These are phyloP conservation scores for Tautogolabrus adspersus DNA, from an alignment of 2,113 vertebrate genomes.

Conservation along the genomic window DNA sequence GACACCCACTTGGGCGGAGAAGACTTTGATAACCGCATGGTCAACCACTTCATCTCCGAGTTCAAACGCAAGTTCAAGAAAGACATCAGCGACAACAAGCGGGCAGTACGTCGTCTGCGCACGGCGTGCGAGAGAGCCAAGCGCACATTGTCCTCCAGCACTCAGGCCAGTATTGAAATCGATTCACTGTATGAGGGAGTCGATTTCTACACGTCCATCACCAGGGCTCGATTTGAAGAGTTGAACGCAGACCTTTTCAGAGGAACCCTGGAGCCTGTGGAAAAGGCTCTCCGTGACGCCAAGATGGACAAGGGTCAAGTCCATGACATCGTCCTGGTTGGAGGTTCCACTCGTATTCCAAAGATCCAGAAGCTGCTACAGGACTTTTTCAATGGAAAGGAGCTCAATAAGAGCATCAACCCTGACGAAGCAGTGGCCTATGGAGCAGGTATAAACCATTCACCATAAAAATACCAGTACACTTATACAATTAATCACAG, in stretches of 20 bases:
- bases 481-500: neutral
- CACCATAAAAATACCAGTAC: neutral
- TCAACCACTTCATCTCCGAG: conserved; percentile 82
- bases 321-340: conserved; percentile 76
- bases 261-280: conserved; percentile 81
- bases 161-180: conserved; percentile 84
- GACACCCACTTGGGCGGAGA: conserved; percentile 85
- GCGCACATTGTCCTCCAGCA: conserved; percentile 84
- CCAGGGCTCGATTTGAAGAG: conserved; percentile 93
- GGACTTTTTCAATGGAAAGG: conserved; percentile 82
- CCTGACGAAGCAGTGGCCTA: conserved; percentile 83
- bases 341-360: conserved; percentile 82
- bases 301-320: conserved; percentile 81
- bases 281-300: conserved; percentile 80
- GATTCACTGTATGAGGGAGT: conserved; percentile 93
- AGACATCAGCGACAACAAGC: conserved; percentile 84
- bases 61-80: conserved; percentile 86
- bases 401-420: conserved; percentile 81
- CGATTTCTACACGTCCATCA: conserved; percentile 96
- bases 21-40: conserved; percentile 85
- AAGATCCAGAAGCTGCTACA: conserved; percentile 83
- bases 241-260: conserved; percentile 86
- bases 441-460: conserved; percentile 75
- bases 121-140: conserved; percentile 83
- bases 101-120: conserved; percentile 82